phyloP scores from a whole-genome alignment of 2,888 invertebrate species.

The Lochmaea capreae region DNA sequence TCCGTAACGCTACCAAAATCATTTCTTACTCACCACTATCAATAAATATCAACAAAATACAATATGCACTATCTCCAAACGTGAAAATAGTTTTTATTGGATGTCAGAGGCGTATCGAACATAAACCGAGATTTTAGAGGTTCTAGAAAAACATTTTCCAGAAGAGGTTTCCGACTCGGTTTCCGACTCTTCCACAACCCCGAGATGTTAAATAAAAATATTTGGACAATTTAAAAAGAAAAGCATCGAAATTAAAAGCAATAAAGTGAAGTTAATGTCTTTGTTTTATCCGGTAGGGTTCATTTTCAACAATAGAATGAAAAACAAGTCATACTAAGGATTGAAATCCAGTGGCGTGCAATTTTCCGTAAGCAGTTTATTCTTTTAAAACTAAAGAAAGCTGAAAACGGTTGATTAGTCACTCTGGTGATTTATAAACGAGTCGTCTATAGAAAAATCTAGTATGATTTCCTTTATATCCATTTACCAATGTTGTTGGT shows the following conservation, averaged over 20 bases:
- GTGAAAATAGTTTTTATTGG: background rate
- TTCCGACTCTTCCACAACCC: background rate
- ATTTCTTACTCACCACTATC: background rate
- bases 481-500: constrained; percentile 1
- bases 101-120: background rate
- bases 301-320: background rate
- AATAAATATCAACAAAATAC: background rate
- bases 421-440: no score
- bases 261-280: background rate
- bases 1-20: background rate
- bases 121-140: no score
- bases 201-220: background rate
- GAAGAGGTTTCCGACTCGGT: background rate
- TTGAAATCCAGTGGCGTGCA: background rate
- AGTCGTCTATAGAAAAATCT: background rate
- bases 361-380: no score
- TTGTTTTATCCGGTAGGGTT: background rate
- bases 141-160: no score
- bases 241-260: background rate
- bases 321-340: background rate
- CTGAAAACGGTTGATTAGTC: no score
- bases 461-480: background rate
- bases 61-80: background rate
- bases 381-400: no score
- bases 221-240: background rate